Evolutionary conservation across 2,797 vertebrate genomes (phyloP).

Genomic region (Parauchenoglanis punctatus): DNA sequence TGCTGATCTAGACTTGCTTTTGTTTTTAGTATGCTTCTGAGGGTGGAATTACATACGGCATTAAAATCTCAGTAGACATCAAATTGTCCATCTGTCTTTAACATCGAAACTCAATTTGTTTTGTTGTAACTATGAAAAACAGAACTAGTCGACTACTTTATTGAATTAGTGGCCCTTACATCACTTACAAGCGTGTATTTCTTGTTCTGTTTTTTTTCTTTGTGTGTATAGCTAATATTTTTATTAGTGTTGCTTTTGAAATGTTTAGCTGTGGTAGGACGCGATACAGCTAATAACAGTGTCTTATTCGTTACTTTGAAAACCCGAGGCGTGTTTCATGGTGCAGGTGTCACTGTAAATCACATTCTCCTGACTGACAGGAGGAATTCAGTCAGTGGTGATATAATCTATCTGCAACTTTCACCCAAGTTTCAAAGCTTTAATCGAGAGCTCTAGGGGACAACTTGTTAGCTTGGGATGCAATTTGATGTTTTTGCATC

Average conservation of each 20-base stretch:
- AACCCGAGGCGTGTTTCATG: not conserved
- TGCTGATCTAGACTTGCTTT: too few relatives aligned
- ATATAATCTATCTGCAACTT: not conserved
- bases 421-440: not conserved
- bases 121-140: too few relatives aligned
- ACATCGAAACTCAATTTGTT: too few relatives aligned
- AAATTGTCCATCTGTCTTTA: too few relatives aligned
- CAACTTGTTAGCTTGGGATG: not conserved
- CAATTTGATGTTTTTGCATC: not conserved
- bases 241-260: not conserved
- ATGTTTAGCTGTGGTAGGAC: not conserved
- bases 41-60: too few relatives aligned
- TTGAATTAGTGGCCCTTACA: too few relatives aligned
- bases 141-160: too few relatives aligned
- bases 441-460: not conserved
- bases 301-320: not conserved
- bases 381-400: not conserved
- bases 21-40: too few relatives aligned
- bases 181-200: too few relatives aligned
- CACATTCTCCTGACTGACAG: not conserved
- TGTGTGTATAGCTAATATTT: too few relatives aligned
- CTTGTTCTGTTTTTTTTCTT: too few relatives aligned
- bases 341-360: not conserved
- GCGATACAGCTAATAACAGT: not conserved
- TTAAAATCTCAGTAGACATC: too few relatives aligned